Conservation (phyloP, 2,888 invertebrate species). For the Opisthograptis luteolata region DNA sequence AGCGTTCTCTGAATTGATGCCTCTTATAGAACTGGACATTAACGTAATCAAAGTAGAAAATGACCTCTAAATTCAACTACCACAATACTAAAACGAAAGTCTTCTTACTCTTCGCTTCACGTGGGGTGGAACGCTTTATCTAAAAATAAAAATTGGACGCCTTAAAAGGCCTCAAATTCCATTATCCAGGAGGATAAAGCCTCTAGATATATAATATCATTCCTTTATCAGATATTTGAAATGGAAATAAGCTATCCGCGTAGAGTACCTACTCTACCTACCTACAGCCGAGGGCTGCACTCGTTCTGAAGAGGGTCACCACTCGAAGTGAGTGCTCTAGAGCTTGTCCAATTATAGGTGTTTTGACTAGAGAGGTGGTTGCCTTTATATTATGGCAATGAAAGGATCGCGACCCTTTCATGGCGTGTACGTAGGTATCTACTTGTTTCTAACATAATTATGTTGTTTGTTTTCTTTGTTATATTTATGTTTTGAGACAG, state of each 20-base stretch:
- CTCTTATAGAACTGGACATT: no score
- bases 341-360: slow-evolving; percentile 76
- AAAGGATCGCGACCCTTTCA: slow-evolving; percentile 31
- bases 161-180: slow-evolving; percentile 10
- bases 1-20: no score
- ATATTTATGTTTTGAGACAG: slow-evolving; percentile 7
- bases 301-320: slow-evolving; percentile 72
- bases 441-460: slow-evolving; percentile 23
- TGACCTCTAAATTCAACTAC: no score
- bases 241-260: slow-evolving; percentile 52
- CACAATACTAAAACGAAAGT: no score
- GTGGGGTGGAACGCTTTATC: neutral
- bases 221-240: slow-evolving; percentile 39
- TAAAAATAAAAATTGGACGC: slow-evolving; percentile 8
- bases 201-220: slow-evolving; percentile 5
- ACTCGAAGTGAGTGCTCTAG: slow-evolving; percentile 65
- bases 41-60: no score
- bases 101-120: neutral
- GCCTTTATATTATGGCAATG: slow-evolving; percentile 48
- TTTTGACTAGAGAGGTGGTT: slow-evolving; percentile 62
- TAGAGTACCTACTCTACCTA: slow-evolving; percentile 44
- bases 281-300: slow-evolving; percentile 57
- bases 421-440: no score
- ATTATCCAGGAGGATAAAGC: slow-evolving; percentile 15
- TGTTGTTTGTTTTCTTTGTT: slow-evolving; percentile 29